These are phyloP conservation scores for Anoura caudifer DNA, from an alignment of 2,113 vertebrate genomes.

Conservation along the genomic window DNA sequence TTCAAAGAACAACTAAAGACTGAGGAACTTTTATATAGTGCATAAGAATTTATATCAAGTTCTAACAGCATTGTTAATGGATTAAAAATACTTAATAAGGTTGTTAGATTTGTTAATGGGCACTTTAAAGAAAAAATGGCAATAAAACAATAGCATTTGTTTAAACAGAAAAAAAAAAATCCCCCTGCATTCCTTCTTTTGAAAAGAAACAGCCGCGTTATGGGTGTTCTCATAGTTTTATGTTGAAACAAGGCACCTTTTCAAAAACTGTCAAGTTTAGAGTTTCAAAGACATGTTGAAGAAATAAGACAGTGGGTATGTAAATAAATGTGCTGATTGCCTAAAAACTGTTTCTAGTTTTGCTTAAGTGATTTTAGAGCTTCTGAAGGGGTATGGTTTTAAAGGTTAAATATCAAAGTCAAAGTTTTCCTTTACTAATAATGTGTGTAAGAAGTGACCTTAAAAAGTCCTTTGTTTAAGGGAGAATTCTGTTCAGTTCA, in stretches of 20 bases:
- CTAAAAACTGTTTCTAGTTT: constrained; percentile 18
- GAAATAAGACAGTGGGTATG: constrained; percentile 38
- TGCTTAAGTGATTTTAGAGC: background rate
- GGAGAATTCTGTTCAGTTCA: background rate
- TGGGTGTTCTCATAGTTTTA: constrained; percentile 45
- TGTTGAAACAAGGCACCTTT: constrained; percentile 50
- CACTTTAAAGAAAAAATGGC: constrained; percentile 66
- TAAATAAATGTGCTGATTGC: constrained; percentile 7
- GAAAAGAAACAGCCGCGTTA: constrained; percentile 24
- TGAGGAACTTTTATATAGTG: background rate
- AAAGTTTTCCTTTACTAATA: constrained; percentile 4
- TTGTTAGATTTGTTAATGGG: constrained; percentile 55
- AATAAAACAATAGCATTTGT: constrained; percentile 64
- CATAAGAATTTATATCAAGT: constrained; percentile 62
- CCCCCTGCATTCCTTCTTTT: constrained; percentile 37
- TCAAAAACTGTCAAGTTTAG: constrained; percentile 49
- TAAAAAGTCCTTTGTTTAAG: background rate
- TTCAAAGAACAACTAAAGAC: constrained; percentile 21
- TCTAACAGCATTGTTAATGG: constrained; percentile 39
- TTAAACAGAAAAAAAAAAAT: constrained; percentile 47
- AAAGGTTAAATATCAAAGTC: constrained; percentile 9
- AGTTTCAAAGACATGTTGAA: constrained; percentile 46
- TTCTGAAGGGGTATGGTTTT: background rate
- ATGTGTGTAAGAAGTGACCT: background rate
- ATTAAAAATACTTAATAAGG: constrained; percentile 59